Evolutionary conservation across 2,113 vertebrate species (phyloP).

Genomic region (Sturnira hondurensis): DNA sequence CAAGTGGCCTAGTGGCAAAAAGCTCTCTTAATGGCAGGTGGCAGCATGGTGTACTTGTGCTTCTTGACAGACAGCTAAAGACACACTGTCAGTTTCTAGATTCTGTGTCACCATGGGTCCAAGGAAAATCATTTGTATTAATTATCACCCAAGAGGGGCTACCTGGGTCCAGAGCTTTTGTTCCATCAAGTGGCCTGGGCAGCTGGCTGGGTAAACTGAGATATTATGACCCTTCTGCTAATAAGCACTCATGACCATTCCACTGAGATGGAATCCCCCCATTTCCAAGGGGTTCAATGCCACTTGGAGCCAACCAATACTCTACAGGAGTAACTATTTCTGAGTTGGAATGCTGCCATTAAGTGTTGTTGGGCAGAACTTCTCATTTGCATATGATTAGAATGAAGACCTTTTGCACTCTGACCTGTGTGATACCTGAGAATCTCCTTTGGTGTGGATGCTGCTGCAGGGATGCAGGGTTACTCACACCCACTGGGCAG

Average conservation of each 20-base stretch:
- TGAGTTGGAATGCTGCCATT: background rate
- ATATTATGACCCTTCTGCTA: background rate
- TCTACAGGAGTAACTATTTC: background rate
- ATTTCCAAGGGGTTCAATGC: background rate
- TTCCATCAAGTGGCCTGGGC: background rate
- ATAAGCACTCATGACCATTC: background rate
- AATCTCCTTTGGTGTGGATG: background rate
- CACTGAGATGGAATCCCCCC: background rate
- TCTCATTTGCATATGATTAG: background rate
- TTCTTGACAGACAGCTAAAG: constrained; percentile 6
- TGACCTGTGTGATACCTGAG: background rate
- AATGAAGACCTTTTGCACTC: background rate
- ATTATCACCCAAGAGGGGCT: background rate
- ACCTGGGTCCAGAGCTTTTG: background rate
- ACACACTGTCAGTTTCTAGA: background rate
- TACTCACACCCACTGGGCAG: background rate
- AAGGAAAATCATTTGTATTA: constrained; percentile 8
- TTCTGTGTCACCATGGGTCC: background rate
- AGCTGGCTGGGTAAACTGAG: background rate
- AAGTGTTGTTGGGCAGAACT: background rate
- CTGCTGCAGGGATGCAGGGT: background rate
- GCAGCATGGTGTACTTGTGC: background rate
- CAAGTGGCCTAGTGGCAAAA: background rate
- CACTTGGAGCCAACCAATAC: background rate
- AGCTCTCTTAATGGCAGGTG: background rate